Percentiles rank a stretch among this genome's conserved stretches.
These are phyloP conservation scores for Phragmatobia fuliginosa DNA, from an alignment of 2,888 invertebrate genomes.

Conservation along the genomic window DNA sequence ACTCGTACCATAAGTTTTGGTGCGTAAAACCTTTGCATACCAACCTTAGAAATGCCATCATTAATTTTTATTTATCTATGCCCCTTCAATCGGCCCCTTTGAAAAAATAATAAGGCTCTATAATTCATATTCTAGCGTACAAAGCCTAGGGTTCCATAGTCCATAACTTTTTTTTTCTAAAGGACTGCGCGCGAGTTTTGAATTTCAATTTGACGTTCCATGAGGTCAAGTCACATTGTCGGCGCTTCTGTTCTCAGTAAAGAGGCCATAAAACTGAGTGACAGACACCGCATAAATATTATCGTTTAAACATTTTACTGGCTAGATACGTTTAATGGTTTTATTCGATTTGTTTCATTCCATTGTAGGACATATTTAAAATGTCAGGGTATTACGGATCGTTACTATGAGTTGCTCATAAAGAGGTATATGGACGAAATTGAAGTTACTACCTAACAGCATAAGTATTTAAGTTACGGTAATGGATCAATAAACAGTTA, in stretches of 20 bases:
- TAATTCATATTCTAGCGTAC: conserved; percentile 32
- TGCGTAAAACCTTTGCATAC: not conserved
- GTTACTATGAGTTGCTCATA: conserved; percentile 3
- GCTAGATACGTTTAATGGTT: conserved; percentile 23
- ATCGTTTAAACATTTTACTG: conserved; percentile 24
- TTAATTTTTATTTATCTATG: not conserved
- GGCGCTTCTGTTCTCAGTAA: conserved; percentile 47
- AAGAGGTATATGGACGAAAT: conserved; percentile 1
- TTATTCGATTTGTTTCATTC: conserved; percentile 29
- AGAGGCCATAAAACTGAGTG: conserved; percentile 45
- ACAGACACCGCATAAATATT: conserved; percentile 42
- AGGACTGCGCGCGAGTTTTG: conserved; percentile 68
- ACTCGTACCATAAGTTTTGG: not conserved
- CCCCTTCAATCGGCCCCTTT: conserved; percentile 15
- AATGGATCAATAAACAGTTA: not conserved
- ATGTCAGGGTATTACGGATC: conserved; percentile 2
- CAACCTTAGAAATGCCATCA: conserved; percentile 1
- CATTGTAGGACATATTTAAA: not conserved
- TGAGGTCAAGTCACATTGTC: conserved; percentile 54
- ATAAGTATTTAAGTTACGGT: not conserved
- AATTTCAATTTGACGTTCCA: conserved; percentile 64
- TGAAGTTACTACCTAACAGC: not conserved
- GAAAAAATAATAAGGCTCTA: conserved; percentile 24
- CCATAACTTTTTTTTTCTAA: conserved; percentile 48
- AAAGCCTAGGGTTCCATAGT: conserved; percentile 35